phyloP scores from a whole-genome alignment of 2,888 invertebrate species.

The Stenurella melanura region DNA sequence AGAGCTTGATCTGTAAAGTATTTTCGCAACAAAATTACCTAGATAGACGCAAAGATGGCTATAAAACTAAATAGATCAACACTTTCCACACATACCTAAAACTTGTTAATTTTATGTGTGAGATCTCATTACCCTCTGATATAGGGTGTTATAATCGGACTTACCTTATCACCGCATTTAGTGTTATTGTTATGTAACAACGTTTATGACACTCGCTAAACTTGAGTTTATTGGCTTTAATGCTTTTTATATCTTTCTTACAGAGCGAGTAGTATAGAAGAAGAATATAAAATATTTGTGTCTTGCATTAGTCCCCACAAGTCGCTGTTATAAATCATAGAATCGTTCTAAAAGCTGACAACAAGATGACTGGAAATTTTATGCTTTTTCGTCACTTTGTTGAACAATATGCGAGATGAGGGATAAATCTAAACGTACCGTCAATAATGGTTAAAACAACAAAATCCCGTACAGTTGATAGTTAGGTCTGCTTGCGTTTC shows the following conservation, averaged over 20 bases:
- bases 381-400: no score
- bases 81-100: conserved; percentile 25
- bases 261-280: neutral
- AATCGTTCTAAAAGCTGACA: neutral
- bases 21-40: no score
- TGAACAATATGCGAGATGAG: no score
- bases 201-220: conserved; percentile 25
- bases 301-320: no score
- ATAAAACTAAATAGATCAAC: neutral
- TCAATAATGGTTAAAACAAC: no score
- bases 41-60: neutral
- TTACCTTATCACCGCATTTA: conserved; percentile 31
- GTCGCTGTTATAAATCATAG: no score
- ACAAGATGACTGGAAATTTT: neutral
- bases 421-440: no score
- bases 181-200: conserved; percentile 25
- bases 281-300: neutral
- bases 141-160: conserved; percentile 35
- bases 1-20: no score
- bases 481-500: no score
- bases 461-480: no score
- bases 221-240: conserved; percentile 11
- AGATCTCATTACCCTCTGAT: conserved; percentile 29
- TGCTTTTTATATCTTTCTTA: conserved; percentile 7
- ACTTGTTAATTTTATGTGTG: conserved; percentile 33